These are phyloP conservation scores for Drosophila bipectinata DNA, from an alignment of 1,140 invertebrate species.

Conservation along the genomic window DNA sequence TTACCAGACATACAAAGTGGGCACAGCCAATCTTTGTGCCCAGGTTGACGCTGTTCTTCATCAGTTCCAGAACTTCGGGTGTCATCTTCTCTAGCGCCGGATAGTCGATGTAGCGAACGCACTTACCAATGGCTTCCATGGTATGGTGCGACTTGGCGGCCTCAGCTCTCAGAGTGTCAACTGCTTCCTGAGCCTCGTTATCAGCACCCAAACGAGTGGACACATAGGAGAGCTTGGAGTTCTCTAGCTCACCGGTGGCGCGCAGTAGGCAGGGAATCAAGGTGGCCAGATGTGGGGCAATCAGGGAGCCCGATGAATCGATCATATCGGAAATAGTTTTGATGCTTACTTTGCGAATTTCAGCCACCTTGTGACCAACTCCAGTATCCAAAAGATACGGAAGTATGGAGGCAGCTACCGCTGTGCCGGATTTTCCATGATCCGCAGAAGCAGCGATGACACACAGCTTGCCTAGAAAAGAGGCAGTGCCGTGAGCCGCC, in stretches of 20 bases:
- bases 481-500: slow-evolving; percentile 91
- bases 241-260: slow-evolving; percentile 93
- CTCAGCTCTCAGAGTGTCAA: slow-evolving; percentile 91
- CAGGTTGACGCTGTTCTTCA: slow-evolving; percentile 91
- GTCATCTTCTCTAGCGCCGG: slow-evolving; percentile 91
- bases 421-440: slow-evolving; percentile 91
- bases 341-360: slow-evolving; percentile 92
- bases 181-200: slow-evolving; percentile 87
- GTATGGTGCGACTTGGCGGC: slow-evolving; percentile 93
- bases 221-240: slow-evolving; percentile 90
- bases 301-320: slow-evolving; percentile 89
- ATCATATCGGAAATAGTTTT: slow-evolving; percentile 94
- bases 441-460: slow-evolving; percentile 90
- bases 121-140: slow-evolving; percentile 94
- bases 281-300: slow-evolving; percentile 91
- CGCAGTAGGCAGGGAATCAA: slow-evolving; percentile 93
- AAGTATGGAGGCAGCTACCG: slow-evolving; percentile 90
- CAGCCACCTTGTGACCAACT: slow-evolving; percentile 90
- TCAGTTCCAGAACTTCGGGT: slow-evolving; percentile 92
- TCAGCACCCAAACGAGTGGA: slow-evolving; percentile 89
- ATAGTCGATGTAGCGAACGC: slow-evolving; percentile 92
- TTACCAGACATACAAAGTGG: slow-evolving; percentile 92
- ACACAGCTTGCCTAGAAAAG: slow-evolving; percentile 92
- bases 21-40: slow-evolving; percentile 94
- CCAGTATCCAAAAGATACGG: slow-evolving; percentile 92